Evolutionary conservation across 2,888 invertebrate species (phyloP).

Genomic region (Diloba caeruleocephala): DNA sequence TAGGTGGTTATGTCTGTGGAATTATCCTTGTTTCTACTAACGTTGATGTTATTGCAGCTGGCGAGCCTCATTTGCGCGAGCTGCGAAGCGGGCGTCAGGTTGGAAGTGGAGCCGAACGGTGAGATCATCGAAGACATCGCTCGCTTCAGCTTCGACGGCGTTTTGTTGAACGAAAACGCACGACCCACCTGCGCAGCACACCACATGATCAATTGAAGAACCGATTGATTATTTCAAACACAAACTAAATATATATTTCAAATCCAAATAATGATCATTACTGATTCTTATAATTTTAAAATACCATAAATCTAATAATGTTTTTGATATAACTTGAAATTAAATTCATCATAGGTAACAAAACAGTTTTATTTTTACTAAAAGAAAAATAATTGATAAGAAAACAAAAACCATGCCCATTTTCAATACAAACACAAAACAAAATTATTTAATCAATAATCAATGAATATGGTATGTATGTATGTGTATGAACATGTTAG

Average conservation of each 20-base stretch:
- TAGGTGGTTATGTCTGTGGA: no score
- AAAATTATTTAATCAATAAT: constrained; percentile 28
- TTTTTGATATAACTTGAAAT: no score
- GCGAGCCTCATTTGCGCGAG: constrained; percentile 95
- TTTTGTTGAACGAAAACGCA: constrained; percentile 98
- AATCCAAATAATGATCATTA: no score
- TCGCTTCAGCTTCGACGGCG: constrained; percentile 97
- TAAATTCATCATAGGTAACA: no score
- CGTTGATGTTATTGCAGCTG: constrained; percentile 95
- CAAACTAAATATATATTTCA: background rate
- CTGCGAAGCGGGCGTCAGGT: constrained; percentile 94
- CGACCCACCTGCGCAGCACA: constrained; percentile 92
- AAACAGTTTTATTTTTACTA: constrained; percentile 7
- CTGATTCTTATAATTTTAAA: no score
- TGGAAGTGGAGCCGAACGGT: constrained; percentile 95
- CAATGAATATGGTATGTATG: constrained; percentile 45
- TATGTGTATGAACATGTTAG: constrained; percentile 57
- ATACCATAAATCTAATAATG: no score
- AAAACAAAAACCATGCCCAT: constrained; percentile 45
- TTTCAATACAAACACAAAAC: constrained; percentile 25
- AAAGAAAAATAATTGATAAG: constrained; percentile 14
- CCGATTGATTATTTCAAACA: background rate
- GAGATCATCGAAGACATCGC: constrained; percentile 98
- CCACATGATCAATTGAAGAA: constrained; percentile 15
- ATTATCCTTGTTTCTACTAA: constrained; percentile 81